phyloP scores from a whole-genome alignment of 2,888 invertebrate genomes.

The Ligdia adustata region DNA sequence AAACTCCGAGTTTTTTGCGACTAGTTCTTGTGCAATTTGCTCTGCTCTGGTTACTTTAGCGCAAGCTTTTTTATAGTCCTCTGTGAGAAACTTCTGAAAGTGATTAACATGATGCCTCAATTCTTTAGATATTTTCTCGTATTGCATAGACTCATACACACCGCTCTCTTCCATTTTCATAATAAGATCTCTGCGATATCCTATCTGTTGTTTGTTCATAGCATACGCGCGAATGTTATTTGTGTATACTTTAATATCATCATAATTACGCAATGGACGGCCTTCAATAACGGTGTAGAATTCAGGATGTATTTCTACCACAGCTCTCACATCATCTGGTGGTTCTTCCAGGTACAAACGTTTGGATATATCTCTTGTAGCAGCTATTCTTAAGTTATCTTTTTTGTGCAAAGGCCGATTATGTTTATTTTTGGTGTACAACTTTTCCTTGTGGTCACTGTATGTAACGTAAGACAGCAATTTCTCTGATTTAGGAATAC shows the following conservation, averaged over 20 bases:
- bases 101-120: conserved; percentile 69
- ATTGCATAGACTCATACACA: conserved; percentile 58
- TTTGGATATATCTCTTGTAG: conserved; percentile 79
- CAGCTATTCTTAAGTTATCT: conserved; percentile 71
- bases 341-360: conserved; percentile 83
- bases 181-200: conserved; percentile 70
- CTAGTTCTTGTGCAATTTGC: conserved; percentile 59
- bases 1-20: conserved; percentile 64
- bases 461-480: conserved; percentile 75
- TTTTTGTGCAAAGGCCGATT: conserved; percentile 64
- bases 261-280: conserved; percentile 82
- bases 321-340: conserved; percentile 81
- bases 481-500: conserved; percentile 70
- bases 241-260: conserved; percentile 84
- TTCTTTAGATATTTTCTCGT: conserved; percentile 58
- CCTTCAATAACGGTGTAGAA: conserved; percentile 86
- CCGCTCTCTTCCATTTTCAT: conserved; percentile 66
- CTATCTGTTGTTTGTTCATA: conserved; percentile 77
- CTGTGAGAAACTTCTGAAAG: conserved; percentile 74
- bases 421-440: conserved; percentile 51
- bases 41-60: conserved; percentile 62
- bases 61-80: conserved; percentile 75
- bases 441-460: conserved; percentile 70
- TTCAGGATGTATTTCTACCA: conserved; percentile 86
- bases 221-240: conserved; percentile 78